These are phyloP conservation scores for Tipula confusa DNA, from an alignment of 2,888 invertebrate species.

Conservation along the genomic window DNA sequence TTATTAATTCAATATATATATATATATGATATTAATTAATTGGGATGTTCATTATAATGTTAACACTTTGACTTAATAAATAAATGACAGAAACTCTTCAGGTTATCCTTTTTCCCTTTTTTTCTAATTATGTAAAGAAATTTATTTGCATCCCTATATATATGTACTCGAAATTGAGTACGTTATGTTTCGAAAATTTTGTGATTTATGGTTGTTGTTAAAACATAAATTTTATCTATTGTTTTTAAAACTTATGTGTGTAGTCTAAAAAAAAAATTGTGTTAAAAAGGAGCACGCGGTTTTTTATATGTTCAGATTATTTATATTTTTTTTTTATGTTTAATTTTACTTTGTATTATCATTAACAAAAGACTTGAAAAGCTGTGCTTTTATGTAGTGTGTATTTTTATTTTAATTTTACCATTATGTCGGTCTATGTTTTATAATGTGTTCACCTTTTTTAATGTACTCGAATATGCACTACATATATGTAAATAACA, in stretches of 20 bases:
- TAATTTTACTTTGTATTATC: not conserved
- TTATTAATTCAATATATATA: not conserved
- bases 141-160: not conserved
- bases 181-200: too few species aligned
- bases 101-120: too few species aligned
- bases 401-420: not conserved
- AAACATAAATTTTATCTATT: not conserved
- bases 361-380: conserved; percentile 20
- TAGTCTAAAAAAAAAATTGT: not conserved
- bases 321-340: not conserved
- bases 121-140: not conserved
- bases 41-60: conserved; percentile 12
- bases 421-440: conserved; percentile 3
- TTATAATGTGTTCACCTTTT: not conserved
- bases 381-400: conserved; percentile 14
- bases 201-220: too few species aligned
- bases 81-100: conserved; percentile 12
- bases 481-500: not conserved
- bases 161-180: not conserved
- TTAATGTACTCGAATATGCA: not conserved
- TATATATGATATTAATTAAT: not conserved
- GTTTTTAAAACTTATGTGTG: not conserved
- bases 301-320: not conserved
- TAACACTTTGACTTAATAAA: too few species aligned
- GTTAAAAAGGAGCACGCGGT: not conserved